A percentile compares a stretch with the other conserved stretches of the same genome.
Evolutionary conservation across 2,113 vertebrate genomes (phyloP).

Genomic region (Urocynchramus pylzowi): DNA sequence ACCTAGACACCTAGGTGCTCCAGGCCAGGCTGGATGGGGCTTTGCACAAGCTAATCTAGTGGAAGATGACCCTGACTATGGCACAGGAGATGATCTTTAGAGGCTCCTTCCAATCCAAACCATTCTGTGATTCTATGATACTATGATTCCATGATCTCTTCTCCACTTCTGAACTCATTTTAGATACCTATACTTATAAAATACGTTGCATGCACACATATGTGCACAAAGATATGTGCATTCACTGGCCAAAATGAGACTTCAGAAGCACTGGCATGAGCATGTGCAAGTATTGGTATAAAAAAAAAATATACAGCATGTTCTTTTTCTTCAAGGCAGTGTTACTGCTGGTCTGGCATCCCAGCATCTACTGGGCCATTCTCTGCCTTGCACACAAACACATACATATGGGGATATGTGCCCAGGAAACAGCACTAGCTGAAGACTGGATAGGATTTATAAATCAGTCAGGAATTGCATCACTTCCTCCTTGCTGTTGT

Average conservation of each 20-base stretch:
- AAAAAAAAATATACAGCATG: neutral
- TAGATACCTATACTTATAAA: neutral
- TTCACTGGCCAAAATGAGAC: neutral
- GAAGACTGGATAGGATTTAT: neutral
- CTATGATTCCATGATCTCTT: neutral
- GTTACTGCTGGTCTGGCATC: neutral
- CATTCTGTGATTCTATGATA: neutral
- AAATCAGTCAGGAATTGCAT: neutral
- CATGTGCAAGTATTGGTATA: neutral
- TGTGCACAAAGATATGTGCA: neutral
- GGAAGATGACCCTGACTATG: neutral
- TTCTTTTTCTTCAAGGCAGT: neutral
- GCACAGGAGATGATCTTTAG: neutral
- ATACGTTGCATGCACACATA: neutral
- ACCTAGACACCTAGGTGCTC: neutral
- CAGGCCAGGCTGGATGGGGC: neutral
- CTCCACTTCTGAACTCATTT: neutral
- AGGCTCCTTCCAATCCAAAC: neutral
- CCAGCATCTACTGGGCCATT: neutral
- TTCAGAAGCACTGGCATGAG: neutral
- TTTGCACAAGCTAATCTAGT: neutral
- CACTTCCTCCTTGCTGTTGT: neutral
- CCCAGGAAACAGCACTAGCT: neutral
- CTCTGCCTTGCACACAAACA: neutral
- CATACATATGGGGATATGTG: rapidly evolving